Conservation (phyloP, 92 coral and sea anemone genomes). For the Epizoanthus ramosus region DNA sequence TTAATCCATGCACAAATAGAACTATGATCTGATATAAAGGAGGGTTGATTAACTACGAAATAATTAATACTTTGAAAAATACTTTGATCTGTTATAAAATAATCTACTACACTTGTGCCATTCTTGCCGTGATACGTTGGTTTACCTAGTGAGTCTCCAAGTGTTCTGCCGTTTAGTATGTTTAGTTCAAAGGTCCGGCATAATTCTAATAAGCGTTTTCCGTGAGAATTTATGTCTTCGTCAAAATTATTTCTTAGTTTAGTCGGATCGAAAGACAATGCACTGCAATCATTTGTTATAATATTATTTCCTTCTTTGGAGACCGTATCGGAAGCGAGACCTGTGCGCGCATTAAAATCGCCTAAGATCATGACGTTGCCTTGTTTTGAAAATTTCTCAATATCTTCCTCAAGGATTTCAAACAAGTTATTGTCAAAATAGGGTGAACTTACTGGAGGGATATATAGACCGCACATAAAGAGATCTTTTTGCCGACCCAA, state of each 20-base stretch:
- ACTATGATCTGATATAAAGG: constrained; percentile 44
- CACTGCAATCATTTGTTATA: constrained; percentile 32
- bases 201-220: constrained; percentile 54
- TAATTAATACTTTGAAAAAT: constrained; percentile 12
- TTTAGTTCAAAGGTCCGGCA: constrained; percentile 48
- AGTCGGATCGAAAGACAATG: constrained; percentile 12
- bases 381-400: constrained; percentile 26
- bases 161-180: constrained; percentile 57
- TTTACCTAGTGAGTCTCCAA: constrained; percentile 55
- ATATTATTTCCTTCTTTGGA: constrained; percentile 49
- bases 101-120: constrained; percentile 44
- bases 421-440: constrained; percentile 47
- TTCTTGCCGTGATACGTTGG: constrained; percentile 48
- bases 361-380: constrained; percentile 41
- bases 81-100: constrained; percentile 32
- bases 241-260: constrained; percentile 48
- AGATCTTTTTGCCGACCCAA: constrained; percentile 31
- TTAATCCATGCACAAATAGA: constrained; percentile 32
- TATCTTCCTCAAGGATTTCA: constrained; percentile 36
- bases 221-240: constrained; percentile 48
- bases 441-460: constrained; percentile 44
- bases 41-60: constrained; percentile 47
- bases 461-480: constrained; percentile 45
- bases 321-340: constrained; percentile 22
- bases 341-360: constrained; percentile 52